Evolutionary conservation across 2,797 vertebrate species (phyloP).

Genomic region (Amblyraja radiata): DNA sequence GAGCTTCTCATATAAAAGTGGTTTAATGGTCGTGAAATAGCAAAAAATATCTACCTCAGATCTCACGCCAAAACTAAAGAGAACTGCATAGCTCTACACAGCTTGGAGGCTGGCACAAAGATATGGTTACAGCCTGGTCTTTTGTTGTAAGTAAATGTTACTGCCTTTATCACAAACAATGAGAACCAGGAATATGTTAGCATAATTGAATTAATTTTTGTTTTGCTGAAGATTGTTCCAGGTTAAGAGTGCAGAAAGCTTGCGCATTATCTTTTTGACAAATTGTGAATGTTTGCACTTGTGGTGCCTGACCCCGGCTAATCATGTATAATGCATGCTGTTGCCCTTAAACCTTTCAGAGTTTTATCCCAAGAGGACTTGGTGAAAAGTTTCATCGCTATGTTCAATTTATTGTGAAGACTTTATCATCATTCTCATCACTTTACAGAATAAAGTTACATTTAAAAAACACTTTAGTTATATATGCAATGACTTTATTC

Average conservation of each 20-base stretch:
- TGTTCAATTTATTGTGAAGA: conserved; percentile 57
- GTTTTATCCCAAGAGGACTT: conserved; percentile 42
- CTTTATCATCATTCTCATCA: conserved; percentile 52
- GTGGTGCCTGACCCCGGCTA: conserved; percentile 65
- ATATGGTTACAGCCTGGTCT: conserved; percentile 28
- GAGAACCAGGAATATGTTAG: conserved; percentile 47
- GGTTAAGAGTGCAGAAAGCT: conserved; percentile 46
- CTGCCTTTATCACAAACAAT: conserved; percentile 44
- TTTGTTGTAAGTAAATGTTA: conserved; percentile 45
- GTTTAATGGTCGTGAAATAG: not conserved
- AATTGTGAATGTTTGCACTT: conserved; percentile 61
- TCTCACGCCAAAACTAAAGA: conserved; percentile 13
- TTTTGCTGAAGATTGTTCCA: conserved; percentile 45
- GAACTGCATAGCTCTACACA: not conserved
- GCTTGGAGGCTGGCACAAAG: not conserved
- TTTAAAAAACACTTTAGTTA: not conserved
- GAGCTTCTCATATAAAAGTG: not conserved
- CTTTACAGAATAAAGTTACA: not conserved
- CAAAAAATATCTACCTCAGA: not conserved
- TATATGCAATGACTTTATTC: not conserved
- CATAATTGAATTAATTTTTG: conserved; percentile 44
- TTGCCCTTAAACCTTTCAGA: conserved; percentile 55
- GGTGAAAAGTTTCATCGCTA: conserved; percentile 50
- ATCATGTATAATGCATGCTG: conserved; percentile 62
- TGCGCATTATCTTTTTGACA: conserved; percentile 61